Evolutionary conservation across 2,888 invertebrate genomes (phyloP).

Genomic region (Tiliacea citrago): DNA sequence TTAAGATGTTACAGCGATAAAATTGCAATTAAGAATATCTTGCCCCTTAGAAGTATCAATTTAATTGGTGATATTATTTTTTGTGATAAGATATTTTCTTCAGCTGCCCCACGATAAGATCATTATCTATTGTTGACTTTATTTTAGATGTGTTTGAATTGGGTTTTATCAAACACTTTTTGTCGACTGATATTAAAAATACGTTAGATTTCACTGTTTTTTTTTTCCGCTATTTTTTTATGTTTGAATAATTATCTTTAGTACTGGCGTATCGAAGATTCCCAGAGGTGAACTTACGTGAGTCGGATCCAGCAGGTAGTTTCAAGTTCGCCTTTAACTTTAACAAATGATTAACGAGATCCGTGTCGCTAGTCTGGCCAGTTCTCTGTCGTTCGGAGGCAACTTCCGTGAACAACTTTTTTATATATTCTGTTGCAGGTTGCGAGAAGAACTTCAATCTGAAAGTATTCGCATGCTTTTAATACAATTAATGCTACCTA

Average conservation of each 20-base stretch:
- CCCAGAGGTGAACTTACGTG: constrained; percentile 67
- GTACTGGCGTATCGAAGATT: not conserved
- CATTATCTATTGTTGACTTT: not conserved
- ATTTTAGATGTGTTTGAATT: not conserved
- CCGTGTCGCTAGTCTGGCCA: constrained; percentile 71
- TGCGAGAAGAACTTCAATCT: constrained; percentile 81
- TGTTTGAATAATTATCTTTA: not conserved
- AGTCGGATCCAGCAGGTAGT: constrained; percentile 73
- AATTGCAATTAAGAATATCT: not conserved
- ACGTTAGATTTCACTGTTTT: not conserved
- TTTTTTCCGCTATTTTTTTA: not conserved
- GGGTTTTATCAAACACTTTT: not conserved
- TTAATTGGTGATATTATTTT: not conserved
- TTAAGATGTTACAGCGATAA: constrained; percentile 20
- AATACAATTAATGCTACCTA: constrained; percentile 1
- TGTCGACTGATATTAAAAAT: not conserved
- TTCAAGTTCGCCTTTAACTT: constrained; percentile 80
- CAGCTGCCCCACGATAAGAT: constrained; percentile 6
- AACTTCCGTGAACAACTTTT: constrained; percentile 77
- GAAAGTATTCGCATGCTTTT: constrained; percentile 46
- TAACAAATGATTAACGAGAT: constrained; percentile 81
- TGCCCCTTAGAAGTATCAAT: not conserved
- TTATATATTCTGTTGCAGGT: constrained; percentile 78
- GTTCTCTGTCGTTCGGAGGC: constrained; percentile 74
- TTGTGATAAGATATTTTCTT: constrained; percentile 5